A percentile compares a stretch with the other conserved stretches of the same genome.
phyloP scores from a whole-genome alignment of 2,113 vertebrate species.

The Tragelaphus imberbis region DNA sequence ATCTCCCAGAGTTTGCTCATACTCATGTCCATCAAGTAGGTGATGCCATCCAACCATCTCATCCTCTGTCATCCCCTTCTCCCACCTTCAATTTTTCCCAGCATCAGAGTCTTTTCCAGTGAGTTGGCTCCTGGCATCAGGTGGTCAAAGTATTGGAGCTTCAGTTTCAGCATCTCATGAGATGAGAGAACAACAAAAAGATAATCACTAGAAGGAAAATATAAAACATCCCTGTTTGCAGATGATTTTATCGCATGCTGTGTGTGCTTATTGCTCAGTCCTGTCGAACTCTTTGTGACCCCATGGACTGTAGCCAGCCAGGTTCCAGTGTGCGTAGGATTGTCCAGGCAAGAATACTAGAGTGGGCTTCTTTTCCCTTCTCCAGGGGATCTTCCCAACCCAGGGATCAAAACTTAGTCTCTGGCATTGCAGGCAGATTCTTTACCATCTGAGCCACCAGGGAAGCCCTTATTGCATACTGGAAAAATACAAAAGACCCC shows the following conservation, averaged over 20 bases:
- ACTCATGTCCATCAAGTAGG: not conserved
- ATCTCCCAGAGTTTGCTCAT: not conserved
- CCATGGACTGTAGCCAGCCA: not conserved
- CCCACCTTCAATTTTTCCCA: not conserved
- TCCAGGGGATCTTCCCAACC: not conserved
- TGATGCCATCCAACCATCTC: not conserved
- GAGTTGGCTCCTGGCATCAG: not conserved
- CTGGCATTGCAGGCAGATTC: not conserved
- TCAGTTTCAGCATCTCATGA: not conserved
- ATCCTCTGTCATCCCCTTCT: not conserved
- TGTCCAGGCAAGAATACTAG: not conserved
- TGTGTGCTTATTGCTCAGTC: not conserved
- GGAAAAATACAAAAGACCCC: not conserved
- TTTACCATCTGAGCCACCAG: not conserved
- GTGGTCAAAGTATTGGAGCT: not conserved
- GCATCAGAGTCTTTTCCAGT: not conserved
- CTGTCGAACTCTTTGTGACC: not conserved
- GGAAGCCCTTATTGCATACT: not conserved
- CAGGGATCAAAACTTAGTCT: not conserved
- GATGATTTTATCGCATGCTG: not conserved
- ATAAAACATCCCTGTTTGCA: not conserved
- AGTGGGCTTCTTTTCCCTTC: not conserved
- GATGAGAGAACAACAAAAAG: not conserved
- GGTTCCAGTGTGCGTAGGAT: fast-evolving
- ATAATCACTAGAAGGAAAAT: not conserved